Evolutionary conservation across 2,797 vertebrate genomes (phyloP), one percentile per base, ranked within the genome.

Genomic region (Melanogrammus aeglefinus): DNA sequence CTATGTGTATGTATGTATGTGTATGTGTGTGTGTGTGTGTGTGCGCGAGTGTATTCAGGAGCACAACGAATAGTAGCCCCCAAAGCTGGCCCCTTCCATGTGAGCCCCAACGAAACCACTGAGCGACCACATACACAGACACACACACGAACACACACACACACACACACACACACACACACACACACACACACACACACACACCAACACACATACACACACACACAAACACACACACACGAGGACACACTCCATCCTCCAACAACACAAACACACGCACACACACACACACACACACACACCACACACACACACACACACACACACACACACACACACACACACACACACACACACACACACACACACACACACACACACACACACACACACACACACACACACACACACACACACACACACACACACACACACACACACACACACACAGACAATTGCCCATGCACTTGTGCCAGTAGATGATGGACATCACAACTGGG

Each of bases 31-130:
- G 72, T 16, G 77, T 85, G 79, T 81, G 88, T 51, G 47, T 51
- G 12, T 13, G 12, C 2, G 12, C 18, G 78, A 73, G 12, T n/a
- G n/a, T n/a, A n/a, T n/a, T n/a, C 44, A 84, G 77, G 78, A 77
- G 75, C 82, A 85, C 81, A 87, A 84, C 86, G 81, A 85, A 87
- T 87, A 80, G 88, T 92, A 92, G 88, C 91, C 90, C 90, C 84
- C 38, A 90, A 89, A 90, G 88, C 87, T 93, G 92, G 92, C 90
- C 92, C 85, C 86, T 83, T 92, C 94, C 91, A 93, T 94, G 90
- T 91, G 89, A 90, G 89, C 86, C 89, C 85, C 88, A 9, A 9
- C 6, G n/a, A 39, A 27, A 13, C n/a, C n/a, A n/a, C n/a, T n/a
- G n/a, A n/a, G n/a, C n/a, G n/a, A n/a, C n/a, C 78, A 76, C 51